A percentile compares a stretch with the other conserved stretches of the same genome.
Conservation (phyloP, 2,888 invertebrate genomes). For the Hemicrepidius hirtus region DNA sequence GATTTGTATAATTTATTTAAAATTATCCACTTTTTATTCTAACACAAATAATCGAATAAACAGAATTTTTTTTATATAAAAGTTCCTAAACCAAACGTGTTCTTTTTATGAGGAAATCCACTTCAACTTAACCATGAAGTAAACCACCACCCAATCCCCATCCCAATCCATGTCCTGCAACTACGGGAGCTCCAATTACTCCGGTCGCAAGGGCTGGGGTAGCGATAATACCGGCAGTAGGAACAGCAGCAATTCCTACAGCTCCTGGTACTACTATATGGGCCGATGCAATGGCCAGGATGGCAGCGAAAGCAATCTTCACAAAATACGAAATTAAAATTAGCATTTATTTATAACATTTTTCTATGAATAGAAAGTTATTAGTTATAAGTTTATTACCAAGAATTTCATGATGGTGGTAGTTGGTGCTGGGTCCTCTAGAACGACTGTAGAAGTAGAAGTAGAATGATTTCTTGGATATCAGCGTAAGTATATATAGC, state of each 20-base stretch:
- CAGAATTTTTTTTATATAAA: background rate
- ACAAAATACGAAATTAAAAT: background rate
- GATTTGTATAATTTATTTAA: too few relatives aligned
- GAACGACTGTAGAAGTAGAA: too few relatives aligned
- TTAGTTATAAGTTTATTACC: background rate
- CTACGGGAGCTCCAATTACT: slow-evolving; percentile 23
- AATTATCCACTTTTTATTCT: too few relatives aligned
- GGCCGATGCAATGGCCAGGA: slow-evolving; percentile 4
- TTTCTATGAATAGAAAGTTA: too few relatives aligned
- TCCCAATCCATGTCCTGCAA: slow-evolving; percentile 3
- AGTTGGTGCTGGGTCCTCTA: background rate
- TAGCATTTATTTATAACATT: background rate
- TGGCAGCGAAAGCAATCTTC: slow-evolving; percentile 20
- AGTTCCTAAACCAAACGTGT: too few relatives aligned
- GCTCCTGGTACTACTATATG: slow-evolving; percentile 1
- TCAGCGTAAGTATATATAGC: background rate
- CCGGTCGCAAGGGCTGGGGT: background rate
- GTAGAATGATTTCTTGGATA: background rate
- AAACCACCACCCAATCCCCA: background rate
- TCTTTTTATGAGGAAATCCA: background rate
- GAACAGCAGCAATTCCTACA: slow-evolving; percentile 13
- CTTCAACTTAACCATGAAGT: slow-evolving; percentile 23
- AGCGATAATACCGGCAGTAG: slow-evolving; percentile 7
- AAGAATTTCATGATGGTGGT: slow-evolving; percentile 17
- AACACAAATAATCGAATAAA: background rate